phyloP scores from a whole-genome alignment of 2,888 invertebrate genomes.

The Dryomyza anilis region DNA sequence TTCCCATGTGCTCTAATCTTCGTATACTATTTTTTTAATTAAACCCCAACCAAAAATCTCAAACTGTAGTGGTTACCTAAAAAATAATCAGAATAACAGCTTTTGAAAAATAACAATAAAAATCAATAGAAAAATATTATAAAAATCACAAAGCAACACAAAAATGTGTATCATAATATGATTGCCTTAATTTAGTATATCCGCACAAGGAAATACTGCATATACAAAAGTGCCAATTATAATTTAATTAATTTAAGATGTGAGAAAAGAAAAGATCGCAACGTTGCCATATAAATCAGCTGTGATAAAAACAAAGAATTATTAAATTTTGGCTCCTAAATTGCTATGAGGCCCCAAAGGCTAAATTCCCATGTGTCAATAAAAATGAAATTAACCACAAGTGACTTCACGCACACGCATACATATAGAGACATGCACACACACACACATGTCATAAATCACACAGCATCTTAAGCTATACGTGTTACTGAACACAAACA shows the following conservation, averaged over 20 bases:
- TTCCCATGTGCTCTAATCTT: no score
- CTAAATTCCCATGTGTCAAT: not conserved
- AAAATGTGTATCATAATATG: no score
- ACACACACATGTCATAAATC: not conserved
- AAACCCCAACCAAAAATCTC: no score
- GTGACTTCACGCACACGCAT: constrained; percentile 2
- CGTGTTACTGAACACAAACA: not conserved
- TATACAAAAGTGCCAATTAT: no score
- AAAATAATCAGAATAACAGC: not conserved
- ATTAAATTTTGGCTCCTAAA: no score
- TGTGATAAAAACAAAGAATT: no score
- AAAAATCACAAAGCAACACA: not conserved
- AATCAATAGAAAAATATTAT: not conserved
- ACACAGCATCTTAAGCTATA: not conserved
- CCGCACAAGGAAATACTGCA: no score
- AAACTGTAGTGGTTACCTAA: not conserved
- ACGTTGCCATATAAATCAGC: no score
- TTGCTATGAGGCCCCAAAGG: no score
- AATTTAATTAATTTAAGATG: no score
- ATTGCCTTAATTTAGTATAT: no score
- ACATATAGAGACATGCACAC: not conserved
- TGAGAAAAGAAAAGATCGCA: not conserved
- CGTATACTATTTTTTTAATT: no score
- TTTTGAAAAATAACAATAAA: not conserved
- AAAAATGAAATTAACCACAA: not conserved